phyloP scores from a whole-genome alignment of 1,140 invertebrate genomes.

The Palaemon carinicauda region DNA sequence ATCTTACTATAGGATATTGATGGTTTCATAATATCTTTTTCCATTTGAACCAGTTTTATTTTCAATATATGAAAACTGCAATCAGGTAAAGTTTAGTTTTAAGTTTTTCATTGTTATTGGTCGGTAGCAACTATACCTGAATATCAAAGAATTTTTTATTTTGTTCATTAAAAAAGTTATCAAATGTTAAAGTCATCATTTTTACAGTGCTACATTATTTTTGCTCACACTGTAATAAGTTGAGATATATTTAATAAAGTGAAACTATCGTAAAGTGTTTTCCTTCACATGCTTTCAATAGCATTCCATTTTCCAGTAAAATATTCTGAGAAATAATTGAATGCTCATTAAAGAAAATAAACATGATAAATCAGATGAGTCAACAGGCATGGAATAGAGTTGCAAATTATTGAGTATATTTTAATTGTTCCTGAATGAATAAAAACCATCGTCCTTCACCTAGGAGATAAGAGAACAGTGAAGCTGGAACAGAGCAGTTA shows the following conservation, averaged over 20 bases:
- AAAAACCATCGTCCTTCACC: too few species aligned
- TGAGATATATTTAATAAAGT: constrained; percentile 57
- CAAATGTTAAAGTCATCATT: constrained; percentile 29
- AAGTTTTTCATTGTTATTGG: constrained; percentile 53
- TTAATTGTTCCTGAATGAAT: too few species aligned
- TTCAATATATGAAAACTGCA: background rate
- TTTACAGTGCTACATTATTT: constrained; percentile 56
- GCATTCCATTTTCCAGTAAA: too few species aligned
- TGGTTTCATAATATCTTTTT: constrained; percentile 57
- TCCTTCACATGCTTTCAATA: background rate
- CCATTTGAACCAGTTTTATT: constrained; percentile 22
- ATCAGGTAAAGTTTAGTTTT: constrained; percentile 37
- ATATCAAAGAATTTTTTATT: constrained; percentile 43
- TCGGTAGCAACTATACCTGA: constrained; percentile 50
- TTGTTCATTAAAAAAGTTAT: constrained; percentile 31
- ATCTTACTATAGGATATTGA: constrained; percentile 50
- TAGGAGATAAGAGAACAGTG: too few species aligned
- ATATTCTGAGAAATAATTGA: too few species aligned
- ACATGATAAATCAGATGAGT: too few species aligned
- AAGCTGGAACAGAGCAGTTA: too few species aligned
- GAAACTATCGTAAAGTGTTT: constrained; percentile 40
- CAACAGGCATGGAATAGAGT: too few species aligned
- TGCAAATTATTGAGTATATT: too few species aligned
- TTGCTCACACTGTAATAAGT: constrained; percentile 57
- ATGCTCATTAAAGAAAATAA: too few species aligned